Base-by-base conservation (phyloP, 1,140 invertebrate species). In the Latrodectus geometricus region DNA sequence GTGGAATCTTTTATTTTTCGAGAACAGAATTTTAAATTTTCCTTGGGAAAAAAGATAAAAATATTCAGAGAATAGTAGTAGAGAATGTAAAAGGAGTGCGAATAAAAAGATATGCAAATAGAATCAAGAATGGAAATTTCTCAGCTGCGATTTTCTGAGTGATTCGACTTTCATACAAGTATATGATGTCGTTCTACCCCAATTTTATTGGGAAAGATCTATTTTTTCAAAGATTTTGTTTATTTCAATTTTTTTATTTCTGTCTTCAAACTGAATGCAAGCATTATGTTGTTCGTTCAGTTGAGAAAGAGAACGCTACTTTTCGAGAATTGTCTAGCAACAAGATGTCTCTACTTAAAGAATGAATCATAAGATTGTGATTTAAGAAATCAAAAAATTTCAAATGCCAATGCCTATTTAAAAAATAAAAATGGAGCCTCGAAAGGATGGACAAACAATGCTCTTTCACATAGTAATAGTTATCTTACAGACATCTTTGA, bases 101-200 rank as follows among this genome's bases (percentile, higher is more conserved):
- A 21, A 56, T 14, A 80, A 61, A 61, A 66, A 49, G 70, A 73
- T 82, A 82, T 82, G 80, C 80, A 82, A 82, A 82, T 82, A 82
- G 80, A 82, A 82, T 82, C 80, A 73, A 82, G 61, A 82, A 82
- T 82, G 80, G 80, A 82, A 82, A 82, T 82, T 73, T 21, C 48
- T 21, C 21, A 68, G 75, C 80, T 73, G 80, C 80, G 80, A 82
- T 82, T 82, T 82, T 82, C 69, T 23, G 66, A 61, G 35, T 48
- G 80, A 82, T 73, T 82, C 80, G 80, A 74, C 35, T 61, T 70
- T 35, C 68, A n/a, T 80, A 48, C 14, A 70, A 17, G 61, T 65
- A 68, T 68, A 68, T 78, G 76, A n/a, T 21, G 70, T 82, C 80
- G 80, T 82, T 82, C 80, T n/a, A 17, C 17, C n/a, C 69, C 80